Evolutionary conservation across 2,113 vertebrate genomes (phyloP).

Genomic region (Sceloporus undulatus): DNA sequence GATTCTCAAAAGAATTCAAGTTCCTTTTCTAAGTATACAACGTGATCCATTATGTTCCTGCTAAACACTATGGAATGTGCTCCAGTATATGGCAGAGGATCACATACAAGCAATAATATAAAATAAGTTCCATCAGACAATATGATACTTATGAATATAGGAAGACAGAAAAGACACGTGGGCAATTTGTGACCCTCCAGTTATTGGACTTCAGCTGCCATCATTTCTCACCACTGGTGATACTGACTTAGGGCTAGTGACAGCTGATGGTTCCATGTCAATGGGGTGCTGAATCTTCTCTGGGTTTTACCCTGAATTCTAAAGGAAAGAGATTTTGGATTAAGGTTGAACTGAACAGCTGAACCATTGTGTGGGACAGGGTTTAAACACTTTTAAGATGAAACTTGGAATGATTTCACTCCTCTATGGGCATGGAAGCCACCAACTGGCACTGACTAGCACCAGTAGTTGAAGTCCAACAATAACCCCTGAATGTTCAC

Average conservation of each 20-base stretch:
- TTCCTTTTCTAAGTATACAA: background rate
- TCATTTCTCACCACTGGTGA: background rate
- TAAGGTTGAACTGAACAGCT: too few species aligned
- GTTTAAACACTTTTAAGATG: too few species aligned
- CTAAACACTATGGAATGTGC: background rate
- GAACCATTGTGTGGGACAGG: too few species aligned
- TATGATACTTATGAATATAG: background rate
- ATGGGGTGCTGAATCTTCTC: background rate
- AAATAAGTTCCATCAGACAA: background rate
- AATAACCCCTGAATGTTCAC: too few species aligned
- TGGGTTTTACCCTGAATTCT: too few species aligned
- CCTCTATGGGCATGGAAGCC: too few species aligned
- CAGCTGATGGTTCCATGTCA: background rate
- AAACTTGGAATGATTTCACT: too few species aligned
- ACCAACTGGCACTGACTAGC: too few species aligned
- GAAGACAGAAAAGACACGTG: background rate
- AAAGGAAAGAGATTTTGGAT: too few species aligned
- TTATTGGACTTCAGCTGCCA: background rate
- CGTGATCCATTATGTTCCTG: background rate
- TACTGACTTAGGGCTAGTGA: background rate
- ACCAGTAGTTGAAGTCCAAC: too few species aligned
- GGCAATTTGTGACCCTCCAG: background rate
- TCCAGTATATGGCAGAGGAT: background rate
- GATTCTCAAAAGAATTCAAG: slow-evolving; percentile 7
- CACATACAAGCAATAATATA: background rate